Base-by-base conservation (phyloP, 2,888 invertebrate genomes). In the Incurvaria masculella region DNA sequence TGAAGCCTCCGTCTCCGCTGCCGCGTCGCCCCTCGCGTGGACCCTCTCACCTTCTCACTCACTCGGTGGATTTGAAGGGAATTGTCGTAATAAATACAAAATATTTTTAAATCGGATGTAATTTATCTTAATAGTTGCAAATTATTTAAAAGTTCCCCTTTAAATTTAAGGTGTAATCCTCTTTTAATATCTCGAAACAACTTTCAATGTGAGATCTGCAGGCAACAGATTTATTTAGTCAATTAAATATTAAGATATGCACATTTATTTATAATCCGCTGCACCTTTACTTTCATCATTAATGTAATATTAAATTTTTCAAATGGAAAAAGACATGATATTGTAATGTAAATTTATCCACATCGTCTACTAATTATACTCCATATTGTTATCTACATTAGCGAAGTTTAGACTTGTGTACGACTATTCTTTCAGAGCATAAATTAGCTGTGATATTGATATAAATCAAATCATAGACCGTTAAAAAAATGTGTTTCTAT, bases 221-320 rank as follows among this genome's bases (percentile, higher is more conserved):
- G 78, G 79, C 79, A 75, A 79, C 79, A 79, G 78, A 78, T 79
- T 79, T 79, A 72, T 79, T 78, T 79, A 79, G 79, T 79, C 79
- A 79, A 79, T 79, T 79, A 79, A 78, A 76, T 76, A 64, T 68
- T 79, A 79, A 79, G 79, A 68, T 73, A 75, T 79, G 79, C 79
- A 79, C 79, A 74, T 79, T 79, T 76, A 79, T 79, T 79, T 78
- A 76, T 78, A 76, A 78, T 78, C 76, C 76, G 76, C 78, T 75
- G 79, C 79, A 79, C 79, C 72, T 79, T 76, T 76, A 70, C 75
- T 75, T 78, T 76, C 33, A 33, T 75, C 76, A 72, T 74, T 75
- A 74, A 73, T 64, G 74, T 75, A 75, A 73, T 72, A 72, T 72
- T 68, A 73, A 76, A 76, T 61, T 71, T 71, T 74, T 76, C 76